These are phyloP conservation scores for Patella ulyssiponensis DNA, from an alignment of 2,888 invertebrate genomes.

Conservation along the genomic window DNA sequence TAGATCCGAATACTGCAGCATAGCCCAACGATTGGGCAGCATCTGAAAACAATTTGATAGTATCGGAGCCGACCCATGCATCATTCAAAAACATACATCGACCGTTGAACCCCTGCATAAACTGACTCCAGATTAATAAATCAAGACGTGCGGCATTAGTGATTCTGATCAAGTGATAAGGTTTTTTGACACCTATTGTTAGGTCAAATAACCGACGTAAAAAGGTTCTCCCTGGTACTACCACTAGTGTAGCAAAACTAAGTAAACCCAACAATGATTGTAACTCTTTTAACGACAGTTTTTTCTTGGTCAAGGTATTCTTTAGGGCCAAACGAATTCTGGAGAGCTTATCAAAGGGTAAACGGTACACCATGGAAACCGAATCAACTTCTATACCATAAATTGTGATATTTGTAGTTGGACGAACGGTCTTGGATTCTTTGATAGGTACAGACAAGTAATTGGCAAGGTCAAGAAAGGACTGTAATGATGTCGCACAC, in stretches of 20 bases:
- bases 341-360: background rate
- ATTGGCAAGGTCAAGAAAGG: background rate
- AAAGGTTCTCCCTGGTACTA: background rate
- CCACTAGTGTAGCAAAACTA: too few species aligned
- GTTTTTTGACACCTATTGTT: background rate
- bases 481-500: background rate
- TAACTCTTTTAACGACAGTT: too few species aligned
- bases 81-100: background rate
- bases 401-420: background rate
- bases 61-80: background rate
- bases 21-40: conserved; percentile 8
- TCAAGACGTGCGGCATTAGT: background rate
- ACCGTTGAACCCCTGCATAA: background rate
- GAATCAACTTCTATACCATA: background rate
- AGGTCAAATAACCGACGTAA: background rate
- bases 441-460: background rate
- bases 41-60: conserved; percentile 8
- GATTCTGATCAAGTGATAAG: background rate
- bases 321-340: background rate
- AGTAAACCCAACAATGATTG: too few species aligned
- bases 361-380: background rate
- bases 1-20: conserved; percentile 15
- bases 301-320: too few species aligned
- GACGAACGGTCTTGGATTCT: background rate
- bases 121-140: background rate